phyloP scores from a whole-genome alignment of 1,140 invertebrate genomes.

The Delia radicum region DNA sequence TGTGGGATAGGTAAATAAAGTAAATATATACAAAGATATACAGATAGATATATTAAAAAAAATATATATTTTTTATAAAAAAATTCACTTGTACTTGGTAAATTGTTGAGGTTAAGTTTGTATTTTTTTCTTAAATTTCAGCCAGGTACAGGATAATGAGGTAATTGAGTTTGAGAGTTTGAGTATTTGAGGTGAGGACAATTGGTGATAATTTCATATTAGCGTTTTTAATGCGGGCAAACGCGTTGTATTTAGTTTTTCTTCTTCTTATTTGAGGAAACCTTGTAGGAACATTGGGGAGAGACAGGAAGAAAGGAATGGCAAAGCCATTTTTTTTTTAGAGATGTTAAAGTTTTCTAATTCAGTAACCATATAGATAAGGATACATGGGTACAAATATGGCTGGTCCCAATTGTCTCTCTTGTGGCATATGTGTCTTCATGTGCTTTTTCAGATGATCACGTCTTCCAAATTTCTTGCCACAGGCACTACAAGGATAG shows the following conservation, averaged over 20 bases:
- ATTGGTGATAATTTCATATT: neutral
- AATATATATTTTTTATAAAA: neutral
- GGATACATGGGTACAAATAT: conserved; percentile 54
- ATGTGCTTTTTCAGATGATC: conserved; percentile 85
- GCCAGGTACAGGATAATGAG: neutral
- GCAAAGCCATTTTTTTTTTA: no score
- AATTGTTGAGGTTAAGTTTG: neutral
- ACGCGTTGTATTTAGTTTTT: conserved; percentile 35
- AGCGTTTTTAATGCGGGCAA: conserved; percentile 46
- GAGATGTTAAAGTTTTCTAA: neutral
- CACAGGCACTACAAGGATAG: conserved; percentile 76
- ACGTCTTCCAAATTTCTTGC: conserved; percentile 85
- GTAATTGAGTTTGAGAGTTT: neutral
- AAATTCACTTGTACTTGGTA: neutral
- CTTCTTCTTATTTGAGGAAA: conserved; percentile 27
- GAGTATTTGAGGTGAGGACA: neutral
- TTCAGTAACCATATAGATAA: conserved; percentile 52
- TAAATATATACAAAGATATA: neutral
- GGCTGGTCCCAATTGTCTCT: conserved; percentile 46
- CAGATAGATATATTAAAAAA: neutral
- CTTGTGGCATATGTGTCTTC: conserved; percentile 55
- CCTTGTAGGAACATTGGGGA: conserved; percentile 27
- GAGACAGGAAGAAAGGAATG: no score
- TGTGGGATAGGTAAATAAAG: neutral
- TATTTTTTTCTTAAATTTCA: neutral